Evolutionary conservation across 2,888 invertebrate species (phyloP), one percentile per base, ranked within the genome.

Genomic region (Glaucopsyche alexis): DNA sequence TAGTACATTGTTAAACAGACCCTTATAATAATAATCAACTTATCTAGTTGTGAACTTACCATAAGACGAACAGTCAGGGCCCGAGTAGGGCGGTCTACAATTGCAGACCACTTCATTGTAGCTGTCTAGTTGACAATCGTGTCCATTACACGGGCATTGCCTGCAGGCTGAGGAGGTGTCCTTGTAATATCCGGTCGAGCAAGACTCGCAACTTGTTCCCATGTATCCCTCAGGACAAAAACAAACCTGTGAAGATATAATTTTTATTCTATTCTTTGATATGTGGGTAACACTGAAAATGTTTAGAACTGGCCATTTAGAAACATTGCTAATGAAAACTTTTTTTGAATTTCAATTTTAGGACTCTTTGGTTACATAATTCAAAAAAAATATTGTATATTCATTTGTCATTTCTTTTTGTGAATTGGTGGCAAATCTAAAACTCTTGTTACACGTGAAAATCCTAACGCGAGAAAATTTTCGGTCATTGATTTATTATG

Each of bases 181-280:
- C 74, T 95, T 94, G 85, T 97, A 97, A 85, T 95, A 95, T 13
- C 96, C 95, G 0, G 94, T 83, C 0, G 94, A 88, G 82, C 98
- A 98, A 7, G 84, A 88, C 87, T 98, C 98, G 82, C 98, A 98
- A 72, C 97, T 98, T 0, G 95, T 95, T 73, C 98, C 98, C 11
- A 90, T 90, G 82, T 97, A 98, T 1, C 97, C 98, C 0, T 88
- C 81, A 0, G 98, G 98, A 83, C 98, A 98, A 71, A 94, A 91
- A 85, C 99, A 99, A 66, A 94, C 78, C 93, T 72, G 14, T 0
- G 7, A 42, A 19, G 16, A 16, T 19, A 19, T 7, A 16, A 52
- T 52, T 16, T 55, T 55, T 16, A 8, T 47, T 19, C 11, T 45
- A 45, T 47, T 7, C 5, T 14, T 8, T n/a, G 42, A 14, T 29